A percentile compares a stretch with the other conserved stretches of the same genome.
phyloP scores from a whole-genome alignment of 2,113 vertebrate species.

The Neotoma lepida region DNA sequence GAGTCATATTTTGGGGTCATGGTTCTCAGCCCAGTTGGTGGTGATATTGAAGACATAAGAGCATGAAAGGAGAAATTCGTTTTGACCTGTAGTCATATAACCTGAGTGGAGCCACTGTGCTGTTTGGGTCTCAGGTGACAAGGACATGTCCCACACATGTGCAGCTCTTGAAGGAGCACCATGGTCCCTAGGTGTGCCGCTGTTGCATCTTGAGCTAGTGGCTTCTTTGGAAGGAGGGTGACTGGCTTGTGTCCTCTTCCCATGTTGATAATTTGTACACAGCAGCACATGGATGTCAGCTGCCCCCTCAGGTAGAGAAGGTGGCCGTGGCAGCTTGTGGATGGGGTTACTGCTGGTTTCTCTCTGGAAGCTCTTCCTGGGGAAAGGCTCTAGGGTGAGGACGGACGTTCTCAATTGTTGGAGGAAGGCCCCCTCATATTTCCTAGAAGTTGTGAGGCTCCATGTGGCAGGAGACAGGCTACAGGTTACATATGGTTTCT shows the following conservation, averaged over 20 bases:
- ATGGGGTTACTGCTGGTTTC: background rate
- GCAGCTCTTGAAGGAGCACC: too few relatives aligned
- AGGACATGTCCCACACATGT: too few relatives aligned
- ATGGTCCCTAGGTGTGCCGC: background rate
- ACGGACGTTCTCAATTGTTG: too few relatives aligned
- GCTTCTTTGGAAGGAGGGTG: background rate
- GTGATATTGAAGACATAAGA: background rate
- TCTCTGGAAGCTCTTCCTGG: background rate
- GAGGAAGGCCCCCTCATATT: background rate
- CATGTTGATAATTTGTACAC: rapidly evolving
- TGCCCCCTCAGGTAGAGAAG: background rate
- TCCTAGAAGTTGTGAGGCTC: background rate
- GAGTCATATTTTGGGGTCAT: background rate
- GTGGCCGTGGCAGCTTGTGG: background rate
- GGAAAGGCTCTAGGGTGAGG: background rate
- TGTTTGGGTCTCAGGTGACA: too few relatives aligned
- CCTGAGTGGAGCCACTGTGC: background rate
- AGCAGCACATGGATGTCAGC: background rate
- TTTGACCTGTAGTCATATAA: background rate
- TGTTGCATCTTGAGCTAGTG: too few relatives aligned
- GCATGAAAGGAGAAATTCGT: rapidly evolving
- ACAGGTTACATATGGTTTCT: too few relatives aligned
- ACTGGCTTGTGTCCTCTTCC: background rate
- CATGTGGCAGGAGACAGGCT: background rate
- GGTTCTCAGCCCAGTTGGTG: too few relatives aligned